Percentiles rank a stretch among this genome's conserved stretches.
Conservation (phyloP, 2,888 invertebrate species). For the Clanis bilineata region DNA sequence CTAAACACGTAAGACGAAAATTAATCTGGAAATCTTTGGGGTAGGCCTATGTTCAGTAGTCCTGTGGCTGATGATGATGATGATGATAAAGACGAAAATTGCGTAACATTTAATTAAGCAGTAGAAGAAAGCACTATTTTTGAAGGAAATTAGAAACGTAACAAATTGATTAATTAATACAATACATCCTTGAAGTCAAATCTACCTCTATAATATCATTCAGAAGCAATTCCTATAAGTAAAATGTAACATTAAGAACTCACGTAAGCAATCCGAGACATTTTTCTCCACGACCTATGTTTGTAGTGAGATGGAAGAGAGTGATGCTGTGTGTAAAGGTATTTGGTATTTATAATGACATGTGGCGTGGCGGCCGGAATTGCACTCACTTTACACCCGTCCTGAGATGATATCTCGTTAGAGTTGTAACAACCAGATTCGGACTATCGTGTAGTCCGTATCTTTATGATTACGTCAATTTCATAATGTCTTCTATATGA, state of each 20-base stretch:
- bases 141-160: too few relatives aligned
- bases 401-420: constrained; percentile 43
- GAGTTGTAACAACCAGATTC: constrained; percentile 36
- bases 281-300: constrained; percentile 42
- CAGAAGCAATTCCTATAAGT: constrained; percentile 3
- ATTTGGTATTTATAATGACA: constrained; percentile 31
- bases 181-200: not conserved
- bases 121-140: too few relatives aligned
- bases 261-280: constrained; percentile 52
- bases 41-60: too few relatives aligned
- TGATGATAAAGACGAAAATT: too few relatives aligned
- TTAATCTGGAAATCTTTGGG: too few relatives aligned
- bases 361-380: constrained; percentile 42
- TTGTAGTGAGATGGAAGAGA: constrained; percentile 48
- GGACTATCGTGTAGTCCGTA: too few relatives aligned
- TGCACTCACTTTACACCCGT: constrained; percentile 43
- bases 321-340: constrained; percentile 38
- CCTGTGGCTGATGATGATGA: too few relatives aligned
- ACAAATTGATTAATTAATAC: too few relatives aligned
- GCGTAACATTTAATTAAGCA: too few relatives aligned
- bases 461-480: too few relatives aligned
- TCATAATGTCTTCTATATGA: too few relatives aligned
- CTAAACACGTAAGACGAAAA: too few relatives aligned
- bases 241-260: constrained; percentile 36
- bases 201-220: not conserved